Evolutionary conservation across 2,113 vertebrate genomes (phyloP).

Genomic region (Micronisus gabar): DNA sequence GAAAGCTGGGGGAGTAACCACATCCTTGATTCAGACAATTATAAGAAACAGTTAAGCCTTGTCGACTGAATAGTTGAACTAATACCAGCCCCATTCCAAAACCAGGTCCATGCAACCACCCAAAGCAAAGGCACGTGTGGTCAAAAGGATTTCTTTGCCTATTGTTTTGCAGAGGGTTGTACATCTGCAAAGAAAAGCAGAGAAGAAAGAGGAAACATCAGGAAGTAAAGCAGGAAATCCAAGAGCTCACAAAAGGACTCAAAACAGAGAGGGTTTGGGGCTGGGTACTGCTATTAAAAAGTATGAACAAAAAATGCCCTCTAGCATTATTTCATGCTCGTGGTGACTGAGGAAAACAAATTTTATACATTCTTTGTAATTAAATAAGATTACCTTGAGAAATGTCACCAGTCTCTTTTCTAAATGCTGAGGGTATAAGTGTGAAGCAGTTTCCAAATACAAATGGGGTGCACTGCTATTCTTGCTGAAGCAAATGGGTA

Average conservation of each 20-base stretch:
- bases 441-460: not conserved
- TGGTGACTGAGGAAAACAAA: not conserved
- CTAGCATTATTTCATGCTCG: not conserved
- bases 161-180: not conserved
- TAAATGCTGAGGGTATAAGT: not conserved
- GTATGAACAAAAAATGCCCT: not conserved
- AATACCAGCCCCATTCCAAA: not conserved
- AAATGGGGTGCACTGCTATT: not conserved
- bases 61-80: not conserved
- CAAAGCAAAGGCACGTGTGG: not conserved
- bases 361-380: not conserved
- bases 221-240: constrained; percentile 24
- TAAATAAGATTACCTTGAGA: not conserved
- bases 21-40: not conserved
- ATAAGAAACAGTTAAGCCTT: not conserved
- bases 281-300: not conserved
- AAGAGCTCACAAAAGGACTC: not conserved
- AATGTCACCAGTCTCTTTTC: not conserved
- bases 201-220: not conserved
- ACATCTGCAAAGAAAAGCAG: not conserved
- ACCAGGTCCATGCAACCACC: not conserved
- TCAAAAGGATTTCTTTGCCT: not conserved
- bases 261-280: not conserved
- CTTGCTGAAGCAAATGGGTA: not conserved
- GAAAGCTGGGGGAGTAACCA: not conserved